Evolutionary conservation across 2,888 invertebrate species (phyloP).

Genomic region (Cremastinae sp.): DNA sequence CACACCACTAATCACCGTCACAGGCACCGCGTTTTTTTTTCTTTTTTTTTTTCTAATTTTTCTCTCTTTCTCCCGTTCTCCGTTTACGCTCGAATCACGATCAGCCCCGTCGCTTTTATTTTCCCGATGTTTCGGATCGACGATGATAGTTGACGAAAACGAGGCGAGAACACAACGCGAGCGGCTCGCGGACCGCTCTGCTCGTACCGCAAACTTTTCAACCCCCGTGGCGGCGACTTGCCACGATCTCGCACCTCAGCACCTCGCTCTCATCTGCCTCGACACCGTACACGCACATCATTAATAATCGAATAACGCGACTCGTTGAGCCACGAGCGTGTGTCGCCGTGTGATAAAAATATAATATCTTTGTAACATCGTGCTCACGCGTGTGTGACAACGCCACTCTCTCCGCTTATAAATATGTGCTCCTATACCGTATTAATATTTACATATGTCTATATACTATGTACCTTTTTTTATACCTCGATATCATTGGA

Average conservation of each 20-base stretch:
- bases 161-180: slow-evolving; percentile 12
- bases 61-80: slow-evolving; percentile 1
- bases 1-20: slow-evolving; percentile 26
- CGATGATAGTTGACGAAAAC: slow-evolving; percentile 19
- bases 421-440: slow-evolving; percentile 3
- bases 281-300: slow-evolving; percentile 74
- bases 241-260: slow-evolving; percentile 68
- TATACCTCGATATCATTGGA: slow-evolving; percentile 46
- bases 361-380: slow-evolving; percentile 60
- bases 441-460: slow-evolving; percentile 12
- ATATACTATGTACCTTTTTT: slow-evolving; percentile 22
- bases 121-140: too few relatives aligned
- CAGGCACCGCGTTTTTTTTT: slow-evolving; percentile 28
- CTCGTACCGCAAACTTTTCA: slow-evolving; percentile 55
- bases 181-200: slow-evolving; percentile 8
- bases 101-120: slow-evolving; percentile 10
- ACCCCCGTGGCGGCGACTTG: slow-evolving; percentile 73
- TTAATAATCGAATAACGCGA: slow-evolving; percentile 74
- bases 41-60: not conserved
- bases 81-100: not conserved
- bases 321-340: slow-evolving; percentile 64
- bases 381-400: slow-evolving; percentile 48
- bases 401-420: slow-evolving; percentile 37
- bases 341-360: slow-evolving; percentile 62
- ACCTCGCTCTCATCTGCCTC: slow-evolving; percentile 72